phyloP scores from a whole-genome alignment of 37 sponge, comb jelly and placozoan species.

The Ianthella basta region DNA sequence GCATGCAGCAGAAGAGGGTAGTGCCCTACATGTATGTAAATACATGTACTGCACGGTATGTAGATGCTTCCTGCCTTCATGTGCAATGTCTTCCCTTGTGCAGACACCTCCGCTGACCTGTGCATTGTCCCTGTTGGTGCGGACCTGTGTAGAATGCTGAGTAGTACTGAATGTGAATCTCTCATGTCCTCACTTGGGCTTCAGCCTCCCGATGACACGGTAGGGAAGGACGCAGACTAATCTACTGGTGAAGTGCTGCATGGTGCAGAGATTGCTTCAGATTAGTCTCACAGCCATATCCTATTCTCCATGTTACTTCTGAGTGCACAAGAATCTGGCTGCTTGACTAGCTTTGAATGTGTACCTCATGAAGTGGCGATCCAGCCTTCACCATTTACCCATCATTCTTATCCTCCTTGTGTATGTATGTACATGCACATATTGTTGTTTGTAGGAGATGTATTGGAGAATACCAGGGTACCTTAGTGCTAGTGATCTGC shows the following conservation, averaged over 20 bases:
- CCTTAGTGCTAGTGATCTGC: constrained; percentile 52
- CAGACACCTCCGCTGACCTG: constrained; percentile 11
- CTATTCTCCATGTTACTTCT: too few species aligned
- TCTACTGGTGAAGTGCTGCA: too few species aligned
- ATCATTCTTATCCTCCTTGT: too few species aligned
- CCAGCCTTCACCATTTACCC: too few species aligned
- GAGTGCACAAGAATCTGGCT: too few species aligned
- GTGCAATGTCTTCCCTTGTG: not conserved
- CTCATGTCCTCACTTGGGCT: constrained; percentile 54
- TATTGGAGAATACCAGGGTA: constrained; percentile 79
- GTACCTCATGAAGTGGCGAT: too few species aligned
- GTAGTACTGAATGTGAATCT: constrained; percentile 35
- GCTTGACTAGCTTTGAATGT: too few species aligned
- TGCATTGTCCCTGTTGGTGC: constrained; percentile 58
- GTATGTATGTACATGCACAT: not conserved
- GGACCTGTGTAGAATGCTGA: constrained; percentile 39
- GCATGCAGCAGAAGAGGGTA: not conserved
- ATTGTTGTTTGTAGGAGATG: constrained; percentile 48
- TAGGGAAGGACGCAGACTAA: too few species aligned
- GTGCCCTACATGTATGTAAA: not conserved
- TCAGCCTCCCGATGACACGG: constrained; percentile 66
- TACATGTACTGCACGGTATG: not conserved
- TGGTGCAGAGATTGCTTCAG: too few species aligned
- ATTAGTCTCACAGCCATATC: too few species aligned
- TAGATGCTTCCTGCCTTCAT: not conserved